Percentiles rank a stretch among this genome's conserved stretches.
phyloP scores from a whole-genome alignment of 2,888 invertebrate genomes.

The Harmothoe impar region DNA sequence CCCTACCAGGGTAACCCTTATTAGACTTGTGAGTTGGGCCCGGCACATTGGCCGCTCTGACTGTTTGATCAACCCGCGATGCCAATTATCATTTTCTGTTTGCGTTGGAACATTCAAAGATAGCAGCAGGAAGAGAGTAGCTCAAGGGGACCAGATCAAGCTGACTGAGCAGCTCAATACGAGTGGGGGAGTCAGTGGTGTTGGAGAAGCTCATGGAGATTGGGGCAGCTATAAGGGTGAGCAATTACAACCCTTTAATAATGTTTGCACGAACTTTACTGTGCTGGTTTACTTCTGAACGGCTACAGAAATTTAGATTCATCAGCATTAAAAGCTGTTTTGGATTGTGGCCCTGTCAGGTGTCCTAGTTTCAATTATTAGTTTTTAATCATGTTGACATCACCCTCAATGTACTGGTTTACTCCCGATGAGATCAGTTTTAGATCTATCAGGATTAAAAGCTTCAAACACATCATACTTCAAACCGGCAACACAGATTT shows the following conservation, averaged over 20 bases:
- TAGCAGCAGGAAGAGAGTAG: constrained; percentile 22
- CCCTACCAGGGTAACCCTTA: background rate
- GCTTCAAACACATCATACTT: background rate
- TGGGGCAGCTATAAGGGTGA: too few species aligned
- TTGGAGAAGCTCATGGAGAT: too few species aligned
- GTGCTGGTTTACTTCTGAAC: too few species aligned
- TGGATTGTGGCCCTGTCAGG: too few species aligned
- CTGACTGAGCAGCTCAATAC: too few species aligned
- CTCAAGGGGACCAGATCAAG: background rate
- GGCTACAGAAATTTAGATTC: too few species aligned
- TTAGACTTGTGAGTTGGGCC: background rate
- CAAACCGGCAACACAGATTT: background rate
- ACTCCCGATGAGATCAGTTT: constrained; percentile 15
- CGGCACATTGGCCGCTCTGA: background rate
- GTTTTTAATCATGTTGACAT: constrained; percentile 35
- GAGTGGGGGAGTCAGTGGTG: too few species aligned
- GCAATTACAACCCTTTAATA: too few species aligned
- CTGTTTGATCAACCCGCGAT: constrained; percentile 12
- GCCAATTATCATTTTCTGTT: constrained; percentile 50
- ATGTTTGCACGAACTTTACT: too few species aligned
- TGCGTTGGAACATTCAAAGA: constrained; percentile 41
- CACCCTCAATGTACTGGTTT: background rate
- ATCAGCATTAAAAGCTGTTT: too few species aligned
- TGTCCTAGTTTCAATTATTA: background rate
- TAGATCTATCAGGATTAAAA: background rate